Percentiles rank a stretch among this genome's conserved stretches.
Conservation (phyloP, 2,797 vertebrate genomes). For the Gallirallus australis region DNA sequence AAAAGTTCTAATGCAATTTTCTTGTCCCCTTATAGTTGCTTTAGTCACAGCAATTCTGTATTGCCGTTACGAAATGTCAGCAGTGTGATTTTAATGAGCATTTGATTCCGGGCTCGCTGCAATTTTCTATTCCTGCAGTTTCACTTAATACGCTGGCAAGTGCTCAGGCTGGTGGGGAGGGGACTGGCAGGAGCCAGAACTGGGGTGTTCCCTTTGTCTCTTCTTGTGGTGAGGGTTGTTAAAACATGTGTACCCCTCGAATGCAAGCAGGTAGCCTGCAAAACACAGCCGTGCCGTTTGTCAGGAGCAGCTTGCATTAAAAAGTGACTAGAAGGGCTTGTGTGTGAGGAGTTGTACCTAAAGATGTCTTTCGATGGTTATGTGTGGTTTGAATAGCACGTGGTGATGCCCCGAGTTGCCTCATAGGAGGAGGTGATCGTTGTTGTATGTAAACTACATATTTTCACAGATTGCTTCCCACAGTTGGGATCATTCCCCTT, state of each 20-base stretch:
- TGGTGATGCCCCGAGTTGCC: neutral
- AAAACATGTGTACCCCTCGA: neutral
- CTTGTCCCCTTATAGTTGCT: neutral
- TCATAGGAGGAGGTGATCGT: fast-evolving
- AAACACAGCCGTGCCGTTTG: neutral
- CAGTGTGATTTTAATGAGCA: neutral
- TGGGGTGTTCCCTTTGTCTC: neutral
- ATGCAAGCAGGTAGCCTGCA: neutral
- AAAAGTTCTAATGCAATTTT: slow-evolving; percentile 1
- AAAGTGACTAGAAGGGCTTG: neutral
- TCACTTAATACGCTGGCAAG: neutral
- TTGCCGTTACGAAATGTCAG: slow-evolving; percentile 30
- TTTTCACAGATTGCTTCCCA: neutral
- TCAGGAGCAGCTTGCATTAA: neutral
- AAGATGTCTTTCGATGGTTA: neutral
- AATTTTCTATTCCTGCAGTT: neutral
- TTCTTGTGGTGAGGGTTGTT: neutral
- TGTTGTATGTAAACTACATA: fast-evolving
- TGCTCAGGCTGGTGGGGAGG: neutral
- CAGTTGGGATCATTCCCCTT: neutral
- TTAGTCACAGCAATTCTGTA: neutral
- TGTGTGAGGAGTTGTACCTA: neutral
- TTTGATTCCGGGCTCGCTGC: neutral
- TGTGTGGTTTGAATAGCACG: fast-evolving
- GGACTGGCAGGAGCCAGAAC: neutral